Percentiles rank a stretch among this genome's conserved stretches.
Conservation (phyloP, 1,140 invertebrate genomes). For the Drosophila pachea region DNA sequence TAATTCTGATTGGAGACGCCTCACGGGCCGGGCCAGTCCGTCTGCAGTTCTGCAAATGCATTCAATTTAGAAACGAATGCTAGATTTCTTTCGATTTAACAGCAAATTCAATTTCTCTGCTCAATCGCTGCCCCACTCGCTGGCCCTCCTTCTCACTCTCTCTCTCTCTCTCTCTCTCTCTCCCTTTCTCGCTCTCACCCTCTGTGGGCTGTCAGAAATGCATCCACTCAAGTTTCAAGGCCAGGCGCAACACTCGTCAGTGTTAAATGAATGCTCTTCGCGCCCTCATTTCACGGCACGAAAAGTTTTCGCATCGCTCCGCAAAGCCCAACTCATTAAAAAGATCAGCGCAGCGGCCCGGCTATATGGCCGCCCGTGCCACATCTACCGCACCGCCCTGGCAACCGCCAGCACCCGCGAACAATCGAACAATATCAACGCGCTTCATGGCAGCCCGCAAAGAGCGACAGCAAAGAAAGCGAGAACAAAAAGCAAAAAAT, state of each 20-base stretch:
- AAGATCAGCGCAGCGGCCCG: constrained; percentile 73
- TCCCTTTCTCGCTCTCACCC: background rate
- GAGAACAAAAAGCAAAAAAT: constrained; percentile 13
- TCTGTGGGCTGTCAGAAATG: constrained; percentile 7
- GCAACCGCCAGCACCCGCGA: constrained; percentile 29
- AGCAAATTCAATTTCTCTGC: too few species aligned
- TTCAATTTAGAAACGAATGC: background rate
- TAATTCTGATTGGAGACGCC: constrained; percentile 11
- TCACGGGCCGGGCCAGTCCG: too few species aligned
- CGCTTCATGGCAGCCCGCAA: constrained; percentile 52
- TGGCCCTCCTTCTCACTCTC: background rate
- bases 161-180: background rate
- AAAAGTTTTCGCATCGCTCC: constrained; percentile 63
- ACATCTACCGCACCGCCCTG: background rate
- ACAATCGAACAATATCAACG: constrained; percentile 76
- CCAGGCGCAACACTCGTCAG: constrained; percentile 19
- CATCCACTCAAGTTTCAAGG: constrained; percentile 33
- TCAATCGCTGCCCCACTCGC: background rate
- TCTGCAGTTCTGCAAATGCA: background rate
- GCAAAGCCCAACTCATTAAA: constrained; percentile 74
- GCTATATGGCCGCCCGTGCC: constrained; percentile 23
- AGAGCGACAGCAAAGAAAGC: constrained; percentile 14
- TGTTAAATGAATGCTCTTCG: constrained; percentile 30
- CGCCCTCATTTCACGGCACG: constrained; percentile 63
- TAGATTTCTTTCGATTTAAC: background rate